Evolutionary conservation across 64 coral and sea anemone genomes (phyloP), one percentile per base, ranked within the genome.

Genomic region (Orbicella faveolata): DNA sequence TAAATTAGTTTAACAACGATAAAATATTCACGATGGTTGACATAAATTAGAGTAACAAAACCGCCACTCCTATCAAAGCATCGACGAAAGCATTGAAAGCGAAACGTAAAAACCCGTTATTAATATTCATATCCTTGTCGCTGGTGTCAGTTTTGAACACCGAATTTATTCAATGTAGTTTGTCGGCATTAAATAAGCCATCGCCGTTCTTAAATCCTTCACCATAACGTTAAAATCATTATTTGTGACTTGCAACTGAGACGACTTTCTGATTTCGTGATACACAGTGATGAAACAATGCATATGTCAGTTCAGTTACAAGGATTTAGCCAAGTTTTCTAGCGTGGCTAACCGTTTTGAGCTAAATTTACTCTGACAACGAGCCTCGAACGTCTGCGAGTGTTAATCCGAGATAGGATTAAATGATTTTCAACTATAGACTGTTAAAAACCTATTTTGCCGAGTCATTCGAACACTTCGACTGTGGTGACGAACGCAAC

Each of bases 21-120:
- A 35, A 74, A 9, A 7, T 30, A 74, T 74, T 30, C 21, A 74
- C 70, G 70, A 34, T n/a, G 70, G 73, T 74, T 74, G 73, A 36
- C 30, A 74, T 74, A 74, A 74, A 74, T 74, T 34, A 74, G 73
- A 15, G 73, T 74, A 74, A 36, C 73, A 74, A 74, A 74, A 74
- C 30, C 73, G 73, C 37, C 37, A 74, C 26, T 74, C 73, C 73
- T 37, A 30, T 34, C 33, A 35, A 36, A 75, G 73, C 34, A 34
- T 14, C 73, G 25, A 75, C 5, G 26, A 75, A 75, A 59, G 55
- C 55, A 59, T 59, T 35, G 73, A 75, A 75, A 75, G 73, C 73
- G 12, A 34, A 74, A 74, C 25, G 73, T 34, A 37, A 74, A 74
- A 74, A 74, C 73, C 73, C 4, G 1, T 74, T 30, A 34, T 34